Percentiles rank a stretch among this genome's conserved stretches.
Evolutionary conservation across 2,797 vertebrate genomes (phyloP).

Genomic region (Aratinga solstitialis): DNA sequence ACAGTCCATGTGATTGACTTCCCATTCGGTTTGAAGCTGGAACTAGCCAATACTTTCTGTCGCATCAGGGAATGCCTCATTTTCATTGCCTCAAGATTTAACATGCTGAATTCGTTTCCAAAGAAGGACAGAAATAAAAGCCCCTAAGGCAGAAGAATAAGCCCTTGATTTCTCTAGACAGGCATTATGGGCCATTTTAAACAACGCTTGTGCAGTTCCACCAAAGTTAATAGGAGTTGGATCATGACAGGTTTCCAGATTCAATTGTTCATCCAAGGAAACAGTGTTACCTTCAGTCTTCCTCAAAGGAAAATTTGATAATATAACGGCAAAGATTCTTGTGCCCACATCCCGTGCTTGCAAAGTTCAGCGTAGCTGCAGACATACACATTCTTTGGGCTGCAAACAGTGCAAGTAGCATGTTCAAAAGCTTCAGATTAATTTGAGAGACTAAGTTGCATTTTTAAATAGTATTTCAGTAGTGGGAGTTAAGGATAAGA

Average conservation of each 20-base stretch:
- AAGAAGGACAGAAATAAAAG: conserved; percentile 15
- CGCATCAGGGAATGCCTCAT: not conserved
- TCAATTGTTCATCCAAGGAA: not conserved
- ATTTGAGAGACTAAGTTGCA: not conserved
- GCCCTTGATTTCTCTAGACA: not conserved
- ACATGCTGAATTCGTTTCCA: not conserved
- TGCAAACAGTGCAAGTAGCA: not conserved
- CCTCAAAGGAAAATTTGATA: not conserved
- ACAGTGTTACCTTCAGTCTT: not conserved
- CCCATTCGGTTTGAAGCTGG: not conserved
- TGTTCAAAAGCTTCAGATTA: not conserved
- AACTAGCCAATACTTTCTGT: not conserved
- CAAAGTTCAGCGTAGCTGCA: not conserved
- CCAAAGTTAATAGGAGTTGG: not conserved
- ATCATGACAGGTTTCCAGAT: not conserved
- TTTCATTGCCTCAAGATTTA: not conserved
- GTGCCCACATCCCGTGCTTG: fast-evolving
- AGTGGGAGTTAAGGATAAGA: not conserved
- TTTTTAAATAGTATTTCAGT: not conserved
- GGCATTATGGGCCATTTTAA: not conserved
- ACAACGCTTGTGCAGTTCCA: not conserved
- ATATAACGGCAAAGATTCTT: not conserved
- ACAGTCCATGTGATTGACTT: not conserved
- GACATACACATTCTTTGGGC: not conserved
- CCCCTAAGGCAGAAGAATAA: not conserved